phyloP scores from a whole-genome alignment of 2,888 invertebrate genomes.

The Ramazzottius varieornatus region DNA sequence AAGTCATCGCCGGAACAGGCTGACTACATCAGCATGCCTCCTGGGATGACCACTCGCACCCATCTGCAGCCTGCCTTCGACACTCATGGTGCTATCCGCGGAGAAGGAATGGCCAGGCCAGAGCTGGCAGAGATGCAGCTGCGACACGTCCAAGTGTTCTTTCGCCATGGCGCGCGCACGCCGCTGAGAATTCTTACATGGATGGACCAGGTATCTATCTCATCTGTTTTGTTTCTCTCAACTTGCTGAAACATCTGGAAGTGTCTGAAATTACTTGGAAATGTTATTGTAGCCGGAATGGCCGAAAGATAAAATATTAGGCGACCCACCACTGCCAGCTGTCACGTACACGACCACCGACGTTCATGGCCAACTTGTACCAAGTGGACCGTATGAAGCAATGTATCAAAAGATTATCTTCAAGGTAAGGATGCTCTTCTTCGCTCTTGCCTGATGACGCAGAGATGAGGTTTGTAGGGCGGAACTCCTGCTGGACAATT shows the following conservation, averaged over 20 bases:
- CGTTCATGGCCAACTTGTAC: neutral
- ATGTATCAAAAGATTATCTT: conserved; percentile 4
- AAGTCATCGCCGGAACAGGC: neutral
- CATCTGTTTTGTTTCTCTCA: too few relatives aligned
- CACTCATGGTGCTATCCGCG: neutral
- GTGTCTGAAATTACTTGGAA: neutral
- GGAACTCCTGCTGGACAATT: conserved; percentile 13
- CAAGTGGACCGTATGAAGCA: neutral
- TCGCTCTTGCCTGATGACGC: too few relatives aligned
- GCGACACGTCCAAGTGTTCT: neutral
- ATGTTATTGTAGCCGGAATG: neutral
- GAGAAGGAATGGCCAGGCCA: neutral
- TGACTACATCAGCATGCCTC: neutral
- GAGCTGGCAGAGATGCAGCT: neutral
- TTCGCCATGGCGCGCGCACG: neutral
- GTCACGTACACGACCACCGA: neutral
- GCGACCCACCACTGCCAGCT: neutral
- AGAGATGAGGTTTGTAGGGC: too few relatives aligned
- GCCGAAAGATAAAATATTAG: neutral
- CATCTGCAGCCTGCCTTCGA: neutral
- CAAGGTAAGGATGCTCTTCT: neutral
- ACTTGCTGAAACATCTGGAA: too few relatives aligned
- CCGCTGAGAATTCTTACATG: neutral
- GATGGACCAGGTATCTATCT: neutral
- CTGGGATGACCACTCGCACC: neutral